Evolutionary conservation across 2,113 vertebrate genomes (phyloP).

Genomic region (Nibea albiflora): DNA sequence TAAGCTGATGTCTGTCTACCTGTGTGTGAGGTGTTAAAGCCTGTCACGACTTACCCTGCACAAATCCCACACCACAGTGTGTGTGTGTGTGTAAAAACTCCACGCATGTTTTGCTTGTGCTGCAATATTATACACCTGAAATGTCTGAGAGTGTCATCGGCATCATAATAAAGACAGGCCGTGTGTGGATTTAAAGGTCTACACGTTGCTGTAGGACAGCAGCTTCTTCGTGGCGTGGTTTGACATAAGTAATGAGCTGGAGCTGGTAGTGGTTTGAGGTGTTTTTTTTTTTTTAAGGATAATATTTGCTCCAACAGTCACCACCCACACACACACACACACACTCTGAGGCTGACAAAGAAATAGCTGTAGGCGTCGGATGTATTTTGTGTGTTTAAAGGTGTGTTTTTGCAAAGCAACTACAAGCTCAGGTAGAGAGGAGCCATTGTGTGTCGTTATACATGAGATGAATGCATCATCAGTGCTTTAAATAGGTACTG

Average conservation of each 20-base stretch:
- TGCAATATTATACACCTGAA: background rate
- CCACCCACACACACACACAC: background rate
- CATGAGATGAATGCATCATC: background rate
- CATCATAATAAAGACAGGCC: background rate
- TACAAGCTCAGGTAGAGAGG: background rate
- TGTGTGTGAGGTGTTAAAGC: background rate
- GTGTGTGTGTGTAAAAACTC: too few species aligned
- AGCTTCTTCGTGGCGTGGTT: background rate
- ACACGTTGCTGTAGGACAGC: background rate
- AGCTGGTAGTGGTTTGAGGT: background rate
- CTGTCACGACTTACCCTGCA: background rate
- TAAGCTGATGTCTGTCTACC: background rate
- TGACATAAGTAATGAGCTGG: background rate
- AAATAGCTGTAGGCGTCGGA: background rate
- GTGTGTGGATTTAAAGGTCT: background rate
- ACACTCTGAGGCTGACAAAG: background rate
- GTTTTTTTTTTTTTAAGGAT: background rate
- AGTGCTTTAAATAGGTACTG: background rate
- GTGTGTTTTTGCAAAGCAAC: too few species aligned
- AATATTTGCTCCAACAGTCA: background rate
- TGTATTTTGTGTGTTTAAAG: background rate
- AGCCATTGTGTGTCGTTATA: too few species aligned
- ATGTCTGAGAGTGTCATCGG: background rate
- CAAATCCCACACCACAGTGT: background rate
- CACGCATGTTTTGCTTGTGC: constrained; percentile 2